Evolutionary conservation across 2,113 vertebrate genomes (phyloP), one percentile per base, ranked within the genome.

Genomic region (Triplophysa siluroides): DNA sequence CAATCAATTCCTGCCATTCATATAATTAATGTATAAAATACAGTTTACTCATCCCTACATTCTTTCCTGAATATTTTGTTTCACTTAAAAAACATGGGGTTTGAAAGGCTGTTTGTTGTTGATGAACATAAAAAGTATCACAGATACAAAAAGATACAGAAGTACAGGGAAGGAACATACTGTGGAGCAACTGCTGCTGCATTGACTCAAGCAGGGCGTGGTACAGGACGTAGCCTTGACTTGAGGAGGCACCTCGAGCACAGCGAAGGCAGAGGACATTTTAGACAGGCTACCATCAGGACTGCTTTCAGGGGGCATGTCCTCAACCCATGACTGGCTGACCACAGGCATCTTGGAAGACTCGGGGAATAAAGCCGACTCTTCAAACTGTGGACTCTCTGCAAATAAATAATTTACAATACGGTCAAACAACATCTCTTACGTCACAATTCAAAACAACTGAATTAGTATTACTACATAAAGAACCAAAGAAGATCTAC

Each of bases 171-270:
- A 13, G 33, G 56, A 61, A 79, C 80, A 92, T 90, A 98, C 97
- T 87, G 95, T 96, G 87, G 97, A 98, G 43, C 47, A 70, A 38
- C 76, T 76, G 65, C 58, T 73, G 86, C 47, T 73, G 86, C 95
- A 96, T 83, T 93, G 95, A 86, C 94, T 96, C 81, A 93, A 93
- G 45, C 94, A 96, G 2, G 96, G 94, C 0, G 94, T 96, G 83
- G 90, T 89, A 81, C 90, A 96, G 85, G 75, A 61, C 1, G 62
- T 77, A 62, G 19, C 24, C 10, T 66, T 77, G 18, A 93, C 92
- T 0, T 92, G 88, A 0, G 88, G 90, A 0, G 78, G 90, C 0
- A 82, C 90, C 90, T 96, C 96, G 76, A 93, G 94, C 80, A 93
- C 83, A 0, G 90, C 92, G 86, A 97, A 96, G 3, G 94, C 85